phyloP scores from a whole-genome alignment of 2,888 invertebrate species.

The Lapara coniferarum region DNA sequence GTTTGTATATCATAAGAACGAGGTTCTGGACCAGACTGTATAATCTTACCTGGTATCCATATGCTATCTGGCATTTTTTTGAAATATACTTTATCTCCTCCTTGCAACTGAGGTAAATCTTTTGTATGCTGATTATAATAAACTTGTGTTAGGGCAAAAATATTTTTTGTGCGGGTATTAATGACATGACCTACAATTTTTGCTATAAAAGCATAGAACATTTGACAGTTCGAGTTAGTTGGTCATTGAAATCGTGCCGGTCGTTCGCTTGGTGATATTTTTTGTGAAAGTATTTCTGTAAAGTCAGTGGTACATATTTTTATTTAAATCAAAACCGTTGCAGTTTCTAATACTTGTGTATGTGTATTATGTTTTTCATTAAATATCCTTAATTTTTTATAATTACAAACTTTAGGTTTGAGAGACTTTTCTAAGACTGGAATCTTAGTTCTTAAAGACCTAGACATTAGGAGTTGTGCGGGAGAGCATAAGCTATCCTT shows the following conservation, averaged over 20 bases:
- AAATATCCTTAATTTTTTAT: constrained; percentile 10
- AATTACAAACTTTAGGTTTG: constrained; percentile 13
- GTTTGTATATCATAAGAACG: constrained; percentile 12
- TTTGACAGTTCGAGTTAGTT: too few relatives aligned
- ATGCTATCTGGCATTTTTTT: constrained; percentile 17
- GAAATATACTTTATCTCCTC: constrained; percentile 20
- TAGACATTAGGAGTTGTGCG: constrained; percentile 23
- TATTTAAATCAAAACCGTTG: too few relatives aligned
- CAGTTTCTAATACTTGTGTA: too few relatives aligned
- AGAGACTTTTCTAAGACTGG: neutral
- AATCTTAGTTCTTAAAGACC: neutral
- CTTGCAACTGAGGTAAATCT: neutral
- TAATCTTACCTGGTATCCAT: constrained; percentile 16
- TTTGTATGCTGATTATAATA: constrained; percentile 20
- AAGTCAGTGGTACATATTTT: too few relatives aligned
- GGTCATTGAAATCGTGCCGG: too few relatives aligned
- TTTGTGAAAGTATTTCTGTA: too few relatives aligned
- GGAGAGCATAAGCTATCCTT: constrained; percentile 24
- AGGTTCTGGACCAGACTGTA: constrained; percentile 18
- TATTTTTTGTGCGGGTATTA: too few relatives aligned
- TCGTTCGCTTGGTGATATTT: too few relatives aligned
- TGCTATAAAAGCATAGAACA: too few relatives aligned
- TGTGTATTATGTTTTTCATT: constrained; percentile 23
- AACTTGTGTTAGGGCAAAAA: neutral
- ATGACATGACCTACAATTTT: too few relatives aligned